These are phyloP conservation scores for Neofelis nebulosa DNA, from an alignment of 2,113 vertebrate species.

Conservation along the genomic window DNA sequence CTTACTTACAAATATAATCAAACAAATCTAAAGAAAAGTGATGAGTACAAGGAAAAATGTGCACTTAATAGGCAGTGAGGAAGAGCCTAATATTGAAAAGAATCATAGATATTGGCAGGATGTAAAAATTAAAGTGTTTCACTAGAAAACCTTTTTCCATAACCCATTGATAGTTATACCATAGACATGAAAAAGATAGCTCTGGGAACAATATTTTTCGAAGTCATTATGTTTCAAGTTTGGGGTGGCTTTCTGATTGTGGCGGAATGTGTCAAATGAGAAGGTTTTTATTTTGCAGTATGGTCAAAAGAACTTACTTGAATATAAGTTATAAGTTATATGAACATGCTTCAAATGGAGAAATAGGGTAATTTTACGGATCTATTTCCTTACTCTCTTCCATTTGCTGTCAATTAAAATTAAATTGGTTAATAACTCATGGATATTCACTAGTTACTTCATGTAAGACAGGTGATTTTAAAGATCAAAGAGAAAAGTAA, in stretches of 20 bases:
- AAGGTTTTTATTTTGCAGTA: background rate
- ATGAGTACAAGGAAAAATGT: background rate
- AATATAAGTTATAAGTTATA: background rate
- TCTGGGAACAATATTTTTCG: background rate
- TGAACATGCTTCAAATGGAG: background rate
- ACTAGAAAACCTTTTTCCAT: background rate
- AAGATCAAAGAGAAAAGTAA: background rate
- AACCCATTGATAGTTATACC: background rate
- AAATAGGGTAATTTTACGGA: background rate
- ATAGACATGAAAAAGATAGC: background rate
- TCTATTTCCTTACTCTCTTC: background rate
- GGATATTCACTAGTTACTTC: background rate
- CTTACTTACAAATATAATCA: background rate
- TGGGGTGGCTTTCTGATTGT: background rate
- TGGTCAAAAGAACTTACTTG: background rate
- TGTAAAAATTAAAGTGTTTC: background rate
- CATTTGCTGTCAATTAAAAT: background rate
- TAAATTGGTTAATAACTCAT: background rate
- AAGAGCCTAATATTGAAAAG: background rate
- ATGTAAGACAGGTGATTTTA: background rate
- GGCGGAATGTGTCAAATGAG: background rate
- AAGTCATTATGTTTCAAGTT: background rate
- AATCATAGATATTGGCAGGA: background rate
- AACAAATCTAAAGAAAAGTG: background rate
- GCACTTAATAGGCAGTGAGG: background rate